Base-by-base conservation (phyloP, 2,113 vertebrate genomes). In the Tragelaphus imberbis region DNA sequence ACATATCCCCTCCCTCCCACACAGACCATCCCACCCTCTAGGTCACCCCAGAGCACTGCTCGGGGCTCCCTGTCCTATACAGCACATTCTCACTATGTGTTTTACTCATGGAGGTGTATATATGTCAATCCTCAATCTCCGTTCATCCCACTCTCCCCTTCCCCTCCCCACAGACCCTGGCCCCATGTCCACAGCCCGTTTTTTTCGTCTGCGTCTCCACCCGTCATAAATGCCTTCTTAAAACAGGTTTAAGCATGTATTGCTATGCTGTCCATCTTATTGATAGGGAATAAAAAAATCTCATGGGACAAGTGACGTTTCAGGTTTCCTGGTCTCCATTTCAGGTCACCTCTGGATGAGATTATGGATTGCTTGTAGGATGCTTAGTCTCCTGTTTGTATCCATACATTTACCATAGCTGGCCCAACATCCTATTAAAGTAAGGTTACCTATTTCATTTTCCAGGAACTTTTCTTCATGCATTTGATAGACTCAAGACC, bases 151-250 rank as follows among this genome's bases (percentile, higher is more conserved):
- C 6, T 11, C 40, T 77, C 23, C 71, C 23, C 36, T 44, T 23
- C 21, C 71, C 21, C 36, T 40, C 23, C 71, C 23, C 40, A 77
- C 36, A 2, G 2, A 21, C 10, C 68, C 71, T 44, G 40, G 71
- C 71, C 40, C 36, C 25, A 14, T 44, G 71, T 77, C 71, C 71
- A 44, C 12, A 77, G 71, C 4, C 40, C 3, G 0, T 44, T 40
- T 11, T 44, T 44, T 44, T 25, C 1, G 0, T 44, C 12, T 44
- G 71, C 40, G 0, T 27, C 71, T 44, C 71, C 44, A 14, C 12
- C 40, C 71, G 14, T 44, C 71, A 77, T 44, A 44, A 77, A 77
- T 13, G n/a, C 68, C 27, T 80, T 87, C 25, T 71, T 6, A 49
- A 77, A 40, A 16, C 16, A 40, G 65, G 61, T 61, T 75, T 81